phyloP scores from a whole-genome alignment of 2,797 vertebrate species.

The Lutjanus argentimaculatus region DNA sequence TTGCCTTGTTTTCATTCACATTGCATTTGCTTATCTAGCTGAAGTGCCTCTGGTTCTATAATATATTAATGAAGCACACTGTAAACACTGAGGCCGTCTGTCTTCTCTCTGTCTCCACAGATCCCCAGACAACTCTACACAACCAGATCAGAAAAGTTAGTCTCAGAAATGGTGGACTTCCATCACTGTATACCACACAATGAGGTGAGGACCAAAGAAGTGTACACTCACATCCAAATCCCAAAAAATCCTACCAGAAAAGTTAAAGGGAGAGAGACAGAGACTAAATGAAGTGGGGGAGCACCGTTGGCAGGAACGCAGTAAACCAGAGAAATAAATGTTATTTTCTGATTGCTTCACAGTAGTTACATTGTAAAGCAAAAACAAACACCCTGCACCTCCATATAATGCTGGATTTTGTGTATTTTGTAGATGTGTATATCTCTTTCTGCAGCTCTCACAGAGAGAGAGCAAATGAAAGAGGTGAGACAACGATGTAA shows the following conservation, averaged over 20 bases:
- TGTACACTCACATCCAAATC: background rate
- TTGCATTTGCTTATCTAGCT: conserved; percentile 12
- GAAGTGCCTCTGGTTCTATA: conserved; percentile 26
- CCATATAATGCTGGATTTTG: no score
- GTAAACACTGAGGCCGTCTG: conserved; percentile 17
- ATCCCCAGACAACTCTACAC: conserved; percentile 89
- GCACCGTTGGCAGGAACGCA: no score
- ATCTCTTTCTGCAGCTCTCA: no score
- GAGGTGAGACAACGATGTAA: no score
- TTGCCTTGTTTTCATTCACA: conserved; percentile 20
- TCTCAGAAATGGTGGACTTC: conserved; percentile 83
- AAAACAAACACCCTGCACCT: no score
- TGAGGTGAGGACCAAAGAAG: conserved; percentile 74
- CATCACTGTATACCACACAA: conserved; percentile 82
- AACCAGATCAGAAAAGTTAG: conserved; percentile 86
- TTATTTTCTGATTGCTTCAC: no score
- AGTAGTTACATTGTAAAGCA: no score
- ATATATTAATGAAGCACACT: conserved; percentile 35
- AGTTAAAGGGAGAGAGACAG: background rate
- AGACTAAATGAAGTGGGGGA: no score
- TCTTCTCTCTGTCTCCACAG: conserved; percentile 77
- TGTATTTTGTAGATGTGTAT: no score
- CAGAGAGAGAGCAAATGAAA: no score
- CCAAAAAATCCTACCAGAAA: background rate
- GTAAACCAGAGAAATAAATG: no score